Conservation (phyloP, 1,140 invertebrate genomes). For the Anoplolepis gracilipes region DNA sequence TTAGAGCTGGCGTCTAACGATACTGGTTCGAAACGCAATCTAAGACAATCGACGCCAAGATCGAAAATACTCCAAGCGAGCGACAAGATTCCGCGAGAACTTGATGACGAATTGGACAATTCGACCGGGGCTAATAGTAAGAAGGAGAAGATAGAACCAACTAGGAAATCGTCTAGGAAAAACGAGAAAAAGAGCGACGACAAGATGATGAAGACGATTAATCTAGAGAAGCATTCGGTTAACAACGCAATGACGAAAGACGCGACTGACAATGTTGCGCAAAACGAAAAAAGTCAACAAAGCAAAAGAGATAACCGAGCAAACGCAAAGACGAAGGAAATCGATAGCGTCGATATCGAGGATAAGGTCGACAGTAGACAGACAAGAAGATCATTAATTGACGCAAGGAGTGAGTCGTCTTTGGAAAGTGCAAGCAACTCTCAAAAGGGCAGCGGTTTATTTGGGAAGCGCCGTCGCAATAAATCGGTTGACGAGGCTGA, state of each 20-base stretch:
- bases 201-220: constrained; percentile 24
- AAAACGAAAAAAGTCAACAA: constrained; percentile 16
- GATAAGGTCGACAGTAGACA: constrained; percentile 42
- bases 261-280: background rate
- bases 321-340: background rate
- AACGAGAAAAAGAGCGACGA: constrained; percentile 72
- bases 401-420: background rate
- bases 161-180: constrained; percentile 77
- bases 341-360: constrained; percentile 3
- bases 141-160: constrained; percentile 52
- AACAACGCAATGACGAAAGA: background rate
- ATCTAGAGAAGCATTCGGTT: constrained; percentile 3
- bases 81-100: constrained; percentile 7
- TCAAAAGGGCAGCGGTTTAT: constrained; percentile 30
- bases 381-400: constrained; percentile 49
- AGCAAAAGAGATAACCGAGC: constrained; percentile 9
- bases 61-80: constrained; percentile 64
- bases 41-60: constrained; percentile 71
- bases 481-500: constrained; percentile 32
- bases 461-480: constrained; percentile 62
- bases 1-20: constrained; percentile 58
- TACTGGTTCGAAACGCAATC: constrained; percentile 44
- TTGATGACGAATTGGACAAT: constrained; percentile 5
- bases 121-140: constrained; percentile 7
- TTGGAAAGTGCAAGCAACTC: constrained; percentile 14